Evolutionary conservation across 2,113 vertebrate species (phyloP).

Genomic region (Corythoichthys haematopterus): DNA sequence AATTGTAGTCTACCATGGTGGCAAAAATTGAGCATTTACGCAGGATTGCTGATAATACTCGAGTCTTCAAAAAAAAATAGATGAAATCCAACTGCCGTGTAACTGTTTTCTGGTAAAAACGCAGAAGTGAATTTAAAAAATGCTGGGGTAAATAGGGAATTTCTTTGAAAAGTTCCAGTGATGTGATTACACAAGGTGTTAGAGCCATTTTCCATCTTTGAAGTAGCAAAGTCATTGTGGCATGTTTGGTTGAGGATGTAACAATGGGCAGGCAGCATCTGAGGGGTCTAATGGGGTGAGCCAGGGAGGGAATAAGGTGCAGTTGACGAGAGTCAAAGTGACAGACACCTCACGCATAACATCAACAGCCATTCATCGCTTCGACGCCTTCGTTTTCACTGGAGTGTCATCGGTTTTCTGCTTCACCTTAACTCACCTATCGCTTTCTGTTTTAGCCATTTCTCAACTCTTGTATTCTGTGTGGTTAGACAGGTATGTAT

Average conservation of each 20-base stretch:
- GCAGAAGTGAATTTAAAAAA: too few species aligned
- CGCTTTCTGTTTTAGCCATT: background rate
- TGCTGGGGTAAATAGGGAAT: too few species aligned
- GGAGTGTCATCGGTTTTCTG: slow-evolving; percentile 54
- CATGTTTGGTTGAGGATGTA: slow-evolving; percentile 17
- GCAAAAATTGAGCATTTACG: too few species aligned
- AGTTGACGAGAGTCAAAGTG: slow-evolving; percentile 55
- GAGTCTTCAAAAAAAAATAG: too few species aligned
- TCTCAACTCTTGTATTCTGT: background rate
- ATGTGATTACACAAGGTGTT: too few species aligned
- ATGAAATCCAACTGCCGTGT: too few species aligned
- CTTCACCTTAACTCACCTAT: slow-evolving; percentile 45
- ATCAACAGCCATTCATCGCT: slow-evolving; percentile 36
- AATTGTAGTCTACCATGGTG: too few species aligned
- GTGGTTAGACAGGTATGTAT: too few species aligned
- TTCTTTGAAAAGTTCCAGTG: too few species aligned
- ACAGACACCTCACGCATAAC: slow-evolving; percentile 55
- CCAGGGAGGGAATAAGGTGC: background rate
- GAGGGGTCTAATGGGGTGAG: slow-evolving; percentile 39
- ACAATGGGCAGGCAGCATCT: slow-evolving; percentile 32
- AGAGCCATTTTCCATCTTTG: too few species aligned
- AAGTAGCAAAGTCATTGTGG: slow-evolving; percentile 3
- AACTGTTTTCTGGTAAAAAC: too few species aligned
- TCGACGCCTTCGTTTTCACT: slow-evolving; percentile 52
- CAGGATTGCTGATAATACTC: too few species aligned